Base-by-base conservation (phyloP, 1,140 invertebrate species). In the Pectinophora gossypiella region DNA sequence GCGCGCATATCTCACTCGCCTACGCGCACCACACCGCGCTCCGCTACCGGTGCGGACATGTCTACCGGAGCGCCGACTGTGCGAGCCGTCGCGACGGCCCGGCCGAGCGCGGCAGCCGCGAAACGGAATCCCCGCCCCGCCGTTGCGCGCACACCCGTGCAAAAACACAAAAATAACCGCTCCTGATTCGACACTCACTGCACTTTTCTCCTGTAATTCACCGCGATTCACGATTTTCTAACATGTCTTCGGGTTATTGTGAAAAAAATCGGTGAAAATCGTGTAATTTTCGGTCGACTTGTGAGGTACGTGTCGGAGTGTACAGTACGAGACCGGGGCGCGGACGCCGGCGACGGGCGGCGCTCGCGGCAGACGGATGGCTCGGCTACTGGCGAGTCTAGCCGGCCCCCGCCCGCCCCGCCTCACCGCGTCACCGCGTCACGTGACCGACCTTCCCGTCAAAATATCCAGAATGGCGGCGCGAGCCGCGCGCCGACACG, bases 361-460 rank as follows among this genome's bases (percentile, higher is more conserved):
- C 80, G 80, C 78, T 83, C 76, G 73, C 77, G 74, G 82, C 82
- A 75, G 83, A 87, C 83, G 86, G 83, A 82, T 80, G 85, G 81
- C 78, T 79, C 85, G 87, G 85, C 87, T 88, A 88, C 85, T 88
- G 84, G 81, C 83, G 81, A 88, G 87, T 88, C 85, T 88, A 89
- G 87, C 85, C 84, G 71, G 74, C 76, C 73, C 76, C 76, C 71
- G 76, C 63, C 68, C 67, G 63, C 73, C 74, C 60, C 72, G 64
- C 71, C 63, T 60, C 65, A 55, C 58, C 65, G 62, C 55, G 61
- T 61, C 70, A 69, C 69, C 70, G 63, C 58, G 80, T 87, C 89
- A 90, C 89, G 89, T 90, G 89, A 90, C 84, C 91, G 91, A 92
- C 91, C 91, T 92, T 91, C 92, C 91, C 91, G 91, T 93, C 91